Base-by-base conservation (phyloP, 2,113 vertebrate species). In the Nipponia nippon region DNA sequence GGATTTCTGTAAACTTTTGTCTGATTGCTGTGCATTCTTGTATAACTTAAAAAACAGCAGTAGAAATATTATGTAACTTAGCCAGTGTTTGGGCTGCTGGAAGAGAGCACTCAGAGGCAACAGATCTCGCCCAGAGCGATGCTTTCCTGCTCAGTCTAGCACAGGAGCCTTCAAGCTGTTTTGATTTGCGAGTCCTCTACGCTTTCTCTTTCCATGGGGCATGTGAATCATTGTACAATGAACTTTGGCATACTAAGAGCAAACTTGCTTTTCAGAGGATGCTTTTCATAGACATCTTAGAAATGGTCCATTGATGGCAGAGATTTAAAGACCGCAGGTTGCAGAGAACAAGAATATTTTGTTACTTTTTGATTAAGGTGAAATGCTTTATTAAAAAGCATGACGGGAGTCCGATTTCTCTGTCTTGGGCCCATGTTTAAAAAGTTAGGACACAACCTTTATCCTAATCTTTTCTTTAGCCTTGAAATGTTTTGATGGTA, bases 1-100 rank as follows among this genome's bases (percentile, higher is more conserved):
- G 34, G 40, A 49, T 84, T 90, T 95, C 76, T 83, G 61, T 87
- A 56, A 67, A 76, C 38, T 34, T 50, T 36, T 17, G 20, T 72
- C 53, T 46, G 62, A 63, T 52, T 44, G 5, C 23, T 61, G 16
- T 70, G 17, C 4, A 2, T 85, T 61, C 92, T 88, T 88, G 78
- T 95, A 52, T 77, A 92, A 81, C 94, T 94, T 91, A 20, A 80
- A 83, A 42, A 83, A n/a, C 59, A 86, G 66, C 87, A 79, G 52
- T 44, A 58, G 65, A 44, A 83, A 30, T 58, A 32, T 83, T 91
- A 86, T 67, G 82, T 93, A 96, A 96, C 30, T 69, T 52, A 55
- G 42, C 36, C 47, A 34, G 65, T 17, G 34, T 59, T 91, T 46
- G 77, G 65, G 56, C 80, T 89, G 61, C 52, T 95, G 75, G n/a